Percentiles rank a stretch among this genome's conserved stretches.
Evolutionary conservation across 2,888 invertebrate species (phyloP).

Genomic region (Mesorhabditis sp.): DNA sequence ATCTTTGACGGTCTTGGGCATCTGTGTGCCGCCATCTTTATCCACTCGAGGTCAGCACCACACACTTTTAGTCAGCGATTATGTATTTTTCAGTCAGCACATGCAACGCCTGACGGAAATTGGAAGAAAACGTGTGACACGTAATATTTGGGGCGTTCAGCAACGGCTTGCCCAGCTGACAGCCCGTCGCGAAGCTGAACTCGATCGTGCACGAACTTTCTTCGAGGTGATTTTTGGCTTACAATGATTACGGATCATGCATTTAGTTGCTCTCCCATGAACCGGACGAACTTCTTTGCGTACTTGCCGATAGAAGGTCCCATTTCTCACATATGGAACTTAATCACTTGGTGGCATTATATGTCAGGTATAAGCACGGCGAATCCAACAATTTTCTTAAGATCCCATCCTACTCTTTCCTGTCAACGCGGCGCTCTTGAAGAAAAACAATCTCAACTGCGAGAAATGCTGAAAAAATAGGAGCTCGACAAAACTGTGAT

Average conservation of each 20-base stretch:
- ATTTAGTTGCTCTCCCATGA: conserved; percentile 38
- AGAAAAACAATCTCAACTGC: conserved; percentile 73
- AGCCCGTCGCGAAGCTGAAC: conserved; percentile 67
- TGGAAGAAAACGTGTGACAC: conserved; percentile 73
- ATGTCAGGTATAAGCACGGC: conserved; percentile 65
- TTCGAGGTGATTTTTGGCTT: conserved; percentile 61
- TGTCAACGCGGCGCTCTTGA: conserved; percentile 59
- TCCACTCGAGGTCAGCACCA: conserved; percentile 63
- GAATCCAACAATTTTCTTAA: background rate
- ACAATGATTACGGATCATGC: conserved; percentile 14
- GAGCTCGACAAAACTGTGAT: background rate
- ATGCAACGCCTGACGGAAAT: conserved; percentile 77
- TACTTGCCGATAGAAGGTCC: conserved; percentile 66
- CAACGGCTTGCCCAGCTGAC: conserved; percentile 81
- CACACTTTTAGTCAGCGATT: background rate
- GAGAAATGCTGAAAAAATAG: conserved; percentile 69
- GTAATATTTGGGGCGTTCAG: conserved; percentile 79
- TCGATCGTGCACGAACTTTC: conserved; percentile 84
- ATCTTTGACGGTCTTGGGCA: conserved; percentile 69
- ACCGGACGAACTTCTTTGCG: conserved; percentile 59
- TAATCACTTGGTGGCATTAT: conserved; percentile 66
- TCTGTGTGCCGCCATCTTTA: conserved; percentile 75
- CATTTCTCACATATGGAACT: conserved; percentile 84
- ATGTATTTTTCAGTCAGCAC: conserved; percentile 68
- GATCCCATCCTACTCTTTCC: conserved; percentile 64